Percentiles rank a stretch among this genome's conserved stretches.
These are phyloP conservation scores for Otis tarda DNA, from an alignment of 2,113 vertebrate species.

Conservation along the genomic window DNA sequence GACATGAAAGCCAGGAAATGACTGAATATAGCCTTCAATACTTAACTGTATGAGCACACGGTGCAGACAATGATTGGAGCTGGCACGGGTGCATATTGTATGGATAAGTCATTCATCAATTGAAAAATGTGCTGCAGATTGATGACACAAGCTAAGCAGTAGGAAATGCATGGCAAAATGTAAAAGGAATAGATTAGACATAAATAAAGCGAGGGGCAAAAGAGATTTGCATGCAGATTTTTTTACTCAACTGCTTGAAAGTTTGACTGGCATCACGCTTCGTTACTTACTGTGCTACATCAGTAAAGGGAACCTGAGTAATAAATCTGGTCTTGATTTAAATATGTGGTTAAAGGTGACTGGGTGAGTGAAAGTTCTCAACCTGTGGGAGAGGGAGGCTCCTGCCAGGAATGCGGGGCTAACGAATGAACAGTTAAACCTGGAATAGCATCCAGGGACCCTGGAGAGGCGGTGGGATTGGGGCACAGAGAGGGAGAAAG, in stretches of 20 bases:
- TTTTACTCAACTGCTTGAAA: not conserved
- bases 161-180: not conserved
- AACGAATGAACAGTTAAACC: not conserved
- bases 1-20: not conserved
- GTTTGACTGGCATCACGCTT: not conserved
- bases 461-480: not conserved
- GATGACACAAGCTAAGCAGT: not conserved
- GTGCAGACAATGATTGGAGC: not conserved
- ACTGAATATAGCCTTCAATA: not conserved
- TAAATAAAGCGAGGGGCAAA: not conserved
- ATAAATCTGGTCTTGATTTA: not conserved
- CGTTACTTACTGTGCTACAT: not conserved
- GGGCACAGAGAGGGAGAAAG: not conserved
- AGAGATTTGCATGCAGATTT: not conserved
- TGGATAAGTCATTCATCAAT: not conserved
- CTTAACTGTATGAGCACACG: not conserved
- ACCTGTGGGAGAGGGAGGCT: not conserved
- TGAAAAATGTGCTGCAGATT: not conserved
- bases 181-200: not conserved
- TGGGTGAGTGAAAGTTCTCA: not conserved
- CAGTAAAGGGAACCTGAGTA: not conserved
- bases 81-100: not conserved
- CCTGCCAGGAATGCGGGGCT: not conserved
- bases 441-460: not conserved
- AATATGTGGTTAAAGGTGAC: not conserved